These are phyloP conservation scores for Campodea augens DNA, from an alignment of 1,140 invertebrate genomes.

Conservation along the genomic window DNA sequence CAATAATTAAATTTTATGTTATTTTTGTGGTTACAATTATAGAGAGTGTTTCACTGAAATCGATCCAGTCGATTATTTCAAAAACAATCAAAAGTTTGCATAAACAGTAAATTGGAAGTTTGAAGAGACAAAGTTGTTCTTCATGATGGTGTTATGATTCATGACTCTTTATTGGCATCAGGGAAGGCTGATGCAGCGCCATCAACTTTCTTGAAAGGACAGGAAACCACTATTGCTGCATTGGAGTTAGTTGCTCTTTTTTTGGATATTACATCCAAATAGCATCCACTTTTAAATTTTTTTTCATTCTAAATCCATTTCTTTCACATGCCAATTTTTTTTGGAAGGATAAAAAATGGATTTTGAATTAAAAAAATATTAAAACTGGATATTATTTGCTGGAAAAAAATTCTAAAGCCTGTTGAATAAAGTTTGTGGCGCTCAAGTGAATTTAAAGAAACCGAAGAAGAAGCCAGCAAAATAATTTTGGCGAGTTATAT, in stretches of 20 bases:
- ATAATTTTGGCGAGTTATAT: not conserved
- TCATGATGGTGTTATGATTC: no score
- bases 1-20: no score
- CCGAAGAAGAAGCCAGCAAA: not conserved
- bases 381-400: no score
- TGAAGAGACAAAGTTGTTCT: no score
- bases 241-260: not conserved
- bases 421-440: not conserved
- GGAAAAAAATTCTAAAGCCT: not conserved
- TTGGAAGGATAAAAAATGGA: not conserved
- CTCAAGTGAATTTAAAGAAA: not conserved
- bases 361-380: not conserved
- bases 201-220: not conserved
- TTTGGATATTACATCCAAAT: not conserved
- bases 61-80: no score
- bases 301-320: not conserved
- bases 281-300: not conserved
- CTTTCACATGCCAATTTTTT: not conserved
- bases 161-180: no score
- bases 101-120: no score
- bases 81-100: no score
- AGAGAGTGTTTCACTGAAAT: no score
- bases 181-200: no score
- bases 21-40: no score
- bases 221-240: not conserved